Base-by-base conservation (phyloP, 37 sponge, comb jelly and placozoan species). In the Ianthella basta region DNA sequence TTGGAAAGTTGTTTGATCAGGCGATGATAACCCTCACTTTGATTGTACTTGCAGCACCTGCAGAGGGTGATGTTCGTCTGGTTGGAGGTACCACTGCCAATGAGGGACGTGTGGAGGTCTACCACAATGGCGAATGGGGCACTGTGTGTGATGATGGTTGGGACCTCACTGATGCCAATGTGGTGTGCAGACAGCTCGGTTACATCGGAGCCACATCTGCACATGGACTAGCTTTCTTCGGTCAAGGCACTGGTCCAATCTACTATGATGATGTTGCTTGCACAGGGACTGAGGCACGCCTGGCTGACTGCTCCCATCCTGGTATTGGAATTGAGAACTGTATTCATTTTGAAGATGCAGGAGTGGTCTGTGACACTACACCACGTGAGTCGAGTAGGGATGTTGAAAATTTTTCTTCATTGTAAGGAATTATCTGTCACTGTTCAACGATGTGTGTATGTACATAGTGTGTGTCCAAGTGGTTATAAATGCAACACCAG, bases 81-180 rank as follows among this genome's bases (percentile, higher is more conserved):
- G 50, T 44, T 3, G 50, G 50, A 44, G 50, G 50, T 10, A 44
- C 50, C 6, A 10, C 50, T 44, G 50, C 8, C 6, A 12, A 10
- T 61, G 64, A n/a, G 4, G 64, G 64, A 29, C 64, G 64, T 29
- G 64, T 61, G 24, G 64, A 61, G 13, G 64, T 61, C 64, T 27
- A 29, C 25, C 29, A 13, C 29, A 27, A 61, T 61, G 64, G 64
- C 24, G 64, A 61, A 27, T 61, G 64, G 64, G 64, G 64, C 64
- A 61, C 64, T 29, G 64, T 61, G 64, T 61, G 64, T 10, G 64
- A 61, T 61, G 13, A 61, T 10, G 13, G 13, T 4, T 61, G 64
- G 64, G 64, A 61, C 64, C 4, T 61, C 64, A 27, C 3, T 61
- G 64, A 61, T 61, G 64, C 25, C 29, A 61, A 4, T 61, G 64